Evolutionary conservation across 2,113 vertebrate genomes (phyloP).

Genomic region (Charina bottae): DNA sequence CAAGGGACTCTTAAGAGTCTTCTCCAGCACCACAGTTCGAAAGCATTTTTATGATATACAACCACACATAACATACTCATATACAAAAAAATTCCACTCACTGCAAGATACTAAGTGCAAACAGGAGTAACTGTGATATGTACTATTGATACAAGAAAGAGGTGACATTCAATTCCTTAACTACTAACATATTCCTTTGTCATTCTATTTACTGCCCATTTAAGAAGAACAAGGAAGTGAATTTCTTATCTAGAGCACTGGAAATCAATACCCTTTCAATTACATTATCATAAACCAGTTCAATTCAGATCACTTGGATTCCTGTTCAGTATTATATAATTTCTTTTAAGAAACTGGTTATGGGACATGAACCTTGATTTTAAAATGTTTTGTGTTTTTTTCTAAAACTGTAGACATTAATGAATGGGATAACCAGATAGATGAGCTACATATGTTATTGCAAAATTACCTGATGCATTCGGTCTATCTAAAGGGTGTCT

Average conservation of each 20-base stretch:
- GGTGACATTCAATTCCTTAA: no score
- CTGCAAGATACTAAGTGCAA: background rate
- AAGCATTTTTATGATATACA: background rate
- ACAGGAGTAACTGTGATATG: background rate
- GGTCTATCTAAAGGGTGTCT: background rate
- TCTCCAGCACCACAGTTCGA: no score
- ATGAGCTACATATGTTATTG: background rate
- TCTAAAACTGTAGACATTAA: background rate
- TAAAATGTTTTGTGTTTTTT: background rate
- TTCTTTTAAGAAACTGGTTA: background rate
- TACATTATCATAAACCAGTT: background rate
- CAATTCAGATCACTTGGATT: background rate
- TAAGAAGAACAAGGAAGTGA: background rate
- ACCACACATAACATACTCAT: background rate
- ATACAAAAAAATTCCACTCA: background rate
- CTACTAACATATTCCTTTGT: background rate
- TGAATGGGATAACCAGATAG: background rate
- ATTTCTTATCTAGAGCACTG: background rate
- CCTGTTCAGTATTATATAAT: background rate
- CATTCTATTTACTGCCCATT: background rate
- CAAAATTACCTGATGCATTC: background rate
- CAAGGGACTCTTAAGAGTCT: no score
- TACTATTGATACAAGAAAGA: background rate
- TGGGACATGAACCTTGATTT: background rate
- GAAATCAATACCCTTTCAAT: background rate